Evolutionary conservation across 2,113 vertebrate species (phyloP).

Genomic region (Dipodomys merriami): DNA sequence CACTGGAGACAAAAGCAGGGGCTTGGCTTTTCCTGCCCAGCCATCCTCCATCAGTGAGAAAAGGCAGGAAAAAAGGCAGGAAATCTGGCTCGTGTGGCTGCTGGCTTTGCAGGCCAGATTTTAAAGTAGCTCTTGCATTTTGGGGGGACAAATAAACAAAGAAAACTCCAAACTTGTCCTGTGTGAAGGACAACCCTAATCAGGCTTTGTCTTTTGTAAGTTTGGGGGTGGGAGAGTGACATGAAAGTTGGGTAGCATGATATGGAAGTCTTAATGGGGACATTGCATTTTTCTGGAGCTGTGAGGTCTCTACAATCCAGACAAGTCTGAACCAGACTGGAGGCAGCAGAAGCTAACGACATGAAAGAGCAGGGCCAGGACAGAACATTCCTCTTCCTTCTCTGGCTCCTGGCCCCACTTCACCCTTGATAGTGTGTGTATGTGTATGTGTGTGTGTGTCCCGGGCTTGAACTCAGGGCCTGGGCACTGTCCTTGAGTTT

Average conservation of each 20-base stretch:
- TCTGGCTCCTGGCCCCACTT: not conserved
- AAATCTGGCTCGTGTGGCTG: too few relatives aligned
- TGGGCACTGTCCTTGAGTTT: too few relatives aligned
- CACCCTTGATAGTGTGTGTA: not conserved
- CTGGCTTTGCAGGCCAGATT: not conserved
- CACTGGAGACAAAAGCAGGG: not conserved
- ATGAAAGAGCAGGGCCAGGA: not conserved
- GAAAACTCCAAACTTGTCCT: not conserved
- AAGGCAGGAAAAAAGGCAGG: not conserved
- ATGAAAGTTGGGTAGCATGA: too few relatives aligned
- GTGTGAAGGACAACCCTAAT: not conserved
- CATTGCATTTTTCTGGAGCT: not conserved
- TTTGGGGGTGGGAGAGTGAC: not conserved
- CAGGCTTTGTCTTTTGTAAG: not conserved
- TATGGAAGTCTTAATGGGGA: not conserved
- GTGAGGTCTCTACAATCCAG: slow-evolving; percentile 15
- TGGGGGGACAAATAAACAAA: not conserved
- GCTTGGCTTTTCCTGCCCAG: not conserved
- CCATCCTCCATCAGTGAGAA: too few relatives aligned
- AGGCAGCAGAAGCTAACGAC: not conserved
- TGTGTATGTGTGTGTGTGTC: too few relatives aligned
- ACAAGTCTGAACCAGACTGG: slow-evolving; percentile 31
- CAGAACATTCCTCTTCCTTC: not conserved
- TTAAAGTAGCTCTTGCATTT: not conserved
- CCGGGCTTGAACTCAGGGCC: too few relatives aligned